Base-by-base conservation (phyloP, 2,113 vertebrate species). In the Quiscalus mexicanus region DNA sequence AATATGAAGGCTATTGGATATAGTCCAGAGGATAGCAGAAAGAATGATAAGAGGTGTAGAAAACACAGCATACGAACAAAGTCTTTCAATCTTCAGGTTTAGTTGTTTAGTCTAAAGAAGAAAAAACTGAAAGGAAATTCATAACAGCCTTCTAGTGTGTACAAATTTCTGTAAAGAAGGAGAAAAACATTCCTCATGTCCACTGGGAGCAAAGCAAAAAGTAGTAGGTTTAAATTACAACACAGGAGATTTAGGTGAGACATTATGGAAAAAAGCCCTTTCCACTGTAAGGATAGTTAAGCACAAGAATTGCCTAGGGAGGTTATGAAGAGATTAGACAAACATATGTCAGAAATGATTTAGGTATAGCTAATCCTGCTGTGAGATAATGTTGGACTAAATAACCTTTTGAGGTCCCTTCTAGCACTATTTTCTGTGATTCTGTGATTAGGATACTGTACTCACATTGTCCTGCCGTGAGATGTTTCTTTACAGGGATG, bases 251-350 rank as follows among this genome's bases (percentile, higher is more conserved):
- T 95, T 95, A 96, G 96, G 96, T 95, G 95, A 97, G 95, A 97
- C 89, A 91, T 96, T 95, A 91, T 39, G 3, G 88, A 65, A 95
- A 92, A 95, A 95, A 95, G 62, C 69, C 80, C 84, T 96, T 97
- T 96, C 89, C 84, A 94, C 76, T 92, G 47, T 96, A 96, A 96
- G 95, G 95, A 81, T 92, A 97, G 95, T 96, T 97, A 95, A 97
- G 89, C 96, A 87, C 91, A 95, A 91, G 95, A 95, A 96, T 96
- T 96, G 92, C 96, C 96, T 71, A 27, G 91, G 80, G 95, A 97
- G 95, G 96, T 97, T 96, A 97, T 95, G 94, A 97, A 95, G 94
- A 95, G 96, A 95, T 97, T 97, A 97, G 96, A 96, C 95, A 96
- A 96, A 97, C 95, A 95, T 92, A 92, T 95, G 96, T 97, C 96